phyloP scores from a whole-genome alignment of 2,797 vertebrate species.

The Chiloscyllium punctatum region DNA sequence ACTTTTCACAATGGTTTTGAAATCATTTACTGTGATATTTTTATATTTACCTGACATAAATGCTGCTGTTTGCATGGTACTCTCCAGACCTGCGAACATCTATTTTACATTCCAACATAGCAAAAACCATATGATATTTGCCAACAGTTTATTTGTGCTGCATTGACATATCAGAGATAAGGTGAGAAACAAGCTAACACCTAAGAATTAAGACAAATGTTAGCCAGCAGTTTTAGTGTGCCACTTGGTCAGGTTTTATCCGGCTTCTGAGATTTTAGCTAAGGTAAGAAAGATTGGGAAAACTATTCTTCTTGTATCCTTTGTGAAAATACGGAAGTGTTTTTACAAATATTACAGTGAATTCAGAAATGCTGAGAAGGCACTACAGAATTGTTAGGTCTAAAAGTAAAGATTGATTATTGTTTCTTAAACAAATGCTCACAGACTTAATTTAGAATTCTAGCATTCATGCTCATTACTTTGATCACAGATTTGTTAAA shows the following conservation, averaged over 20 bases:
- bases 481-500: not conserved
- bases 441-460: not conserved
- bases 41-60: slow-evolving; percentile 11
- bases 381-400: not conserved
- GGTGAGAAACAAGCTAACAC: not conserved
- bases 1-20: not conserved
- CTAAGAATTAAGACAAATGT: not conserved
- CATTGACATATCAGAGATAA: not conserved
- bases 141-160: not conserved
- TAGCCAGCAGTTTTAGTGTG: not conserved
- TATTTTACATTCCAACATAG: not conserved
- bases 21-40: slow-evolving; percentile 1
- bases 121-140: not conserved
- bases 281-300: not conserved
- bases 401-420: not conserved
- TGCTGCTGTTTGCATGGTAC: slow-evolving; percentile 15
- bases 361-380: not conserved
- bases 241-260: not conserved
- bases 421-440: not conserved
- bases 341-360: not conserved
- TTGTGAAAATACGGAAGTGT: not conserved
- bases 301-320: not conserved
- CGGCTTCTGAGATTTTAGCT: not conserved
- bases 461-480: not conserved
- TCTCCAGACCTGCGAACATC: not conserved